These are phyloP conservation scores for Megaustenia siamemsis DNA, from an alignment of 2,888 invertebrate genomes.

Conservation along the genomic window DNA sequence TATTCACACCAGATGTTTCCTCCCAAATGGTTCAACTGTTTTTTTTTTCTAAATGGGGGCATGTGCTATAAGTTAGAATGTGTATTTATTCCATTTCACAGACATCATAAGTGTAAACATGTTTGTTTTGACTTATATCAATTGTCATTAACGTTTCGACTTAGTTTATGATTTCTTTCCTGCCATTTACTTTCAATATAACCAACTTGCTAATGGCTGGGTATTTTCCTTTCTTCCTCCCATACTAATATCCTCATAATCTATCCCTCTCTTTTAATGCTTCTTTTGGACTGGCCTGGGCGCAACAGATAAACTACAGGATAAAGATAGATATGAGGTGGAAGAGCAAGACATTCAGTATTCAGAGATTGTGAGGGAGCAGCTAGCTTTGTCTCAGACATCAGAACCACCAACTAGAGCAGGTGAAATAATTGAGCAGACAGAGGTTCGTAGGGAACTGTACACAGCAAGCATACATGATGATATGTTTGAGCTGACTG, in stretches of 20 bases:
- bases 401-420: not conserved
- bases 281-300: constrained; percentile 62
- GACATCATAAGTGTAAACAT: not conserved
- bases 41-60: not conserved
- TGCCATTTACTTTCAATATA: constrained; percentile 17
- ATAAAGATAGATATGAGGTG: constrained; percentile 44
- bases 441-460: not conserved
- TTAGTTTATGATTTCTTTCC: constrained; percentile 7
- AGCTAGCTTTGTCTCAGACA: constrained; percentile 39
- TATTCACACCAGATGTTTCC: not conserved
- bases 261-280: constrained; percentile 59
- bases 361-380: constrained; percentile 11
- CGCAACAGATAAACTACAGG: constrained; percentile 56
- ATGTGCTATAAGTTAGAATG: not conserved
- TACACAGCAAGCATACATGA: constrained; percentile 13
- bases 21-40: not conserved
- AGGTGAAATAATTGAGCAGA: not conserved
- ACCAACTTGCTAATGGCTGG: not conserved
- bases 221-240: not conserved
- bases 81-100: not conserved
- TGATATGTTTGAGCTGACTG: constrained; percentile 1
- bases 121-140: not conserved
- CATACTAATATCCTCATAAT: constrained; percentile 29
- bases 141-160: not conserved
- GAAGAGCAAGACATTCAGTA: constrained; percentile 34